These are phyloP conservation scores for Halisarca cf. caerulea DNA, from an alignment of 37 sponge, comb jelly and placozoan species.

Conservation along the genomic window DNA sequence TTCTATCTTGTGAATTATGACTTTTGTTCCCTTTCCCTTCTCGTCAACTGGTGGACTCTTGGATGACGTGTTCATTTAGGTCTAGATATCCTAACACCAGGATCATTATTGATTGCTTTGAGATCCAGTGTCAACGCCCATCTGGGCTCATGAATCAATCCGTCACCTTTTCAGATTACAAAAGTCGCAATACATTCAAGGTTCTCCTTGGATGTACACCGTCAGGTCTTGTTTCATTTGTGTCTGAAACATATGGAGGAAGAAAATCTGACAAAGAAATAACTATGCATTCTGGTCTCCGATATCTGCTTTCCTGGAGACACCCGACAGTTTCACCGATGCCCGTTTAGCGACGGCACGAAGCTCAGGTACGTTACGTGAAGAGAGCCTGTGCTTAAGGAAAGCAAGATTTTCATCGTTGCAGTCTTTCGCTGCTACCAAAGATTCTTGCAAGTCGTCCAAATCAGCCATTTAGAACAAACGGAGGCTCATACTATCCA, in stretches of 20 bases:
- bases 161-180: conserved; percentile 14
- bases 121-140: conserved; percentile 31
- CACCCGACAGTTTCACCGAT: conserved; percentile 21
- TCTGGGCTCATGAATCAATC: conserved; percentile 37
- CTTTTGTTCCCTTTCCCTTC: conserved; percentile 50
- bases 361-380: background rate
- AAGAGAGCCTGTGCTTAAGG: background rate
- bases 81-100: conserved; percentile 13
- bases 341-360: background rate
- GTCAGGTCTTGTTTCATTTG: conserved; percentile 19
- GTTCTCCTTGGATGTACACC: conserved; percentile 44
- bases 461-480: background rate
- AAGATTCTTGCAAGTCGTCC: background rate
- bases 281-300: conserved; percentile 23
- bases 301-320: conserved; percentile 20
- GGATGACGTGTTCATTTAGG: conserved; percentile 25
- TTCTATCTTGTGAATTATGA: conserved; percentile 8
- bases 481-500: background rate
- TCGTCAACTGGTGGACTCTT: conserved; percentile 24
- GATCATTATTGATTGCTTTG: conserved; percentile 45
- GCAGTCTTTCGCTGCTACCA: background rate
- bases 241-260: conserved; percentile 10
- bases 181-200: conserved; percentile 37
- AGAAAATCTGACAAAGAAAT: conserved; percentile 27
- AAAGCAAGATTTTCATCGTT: background rate